A percentile compares a stretch with the other conserved stretches of the same genome.
phyloP scores from a whole-genome alignment of 92 coral and sea anemone genomes.

The Virgularia gustaviana region DNA sequence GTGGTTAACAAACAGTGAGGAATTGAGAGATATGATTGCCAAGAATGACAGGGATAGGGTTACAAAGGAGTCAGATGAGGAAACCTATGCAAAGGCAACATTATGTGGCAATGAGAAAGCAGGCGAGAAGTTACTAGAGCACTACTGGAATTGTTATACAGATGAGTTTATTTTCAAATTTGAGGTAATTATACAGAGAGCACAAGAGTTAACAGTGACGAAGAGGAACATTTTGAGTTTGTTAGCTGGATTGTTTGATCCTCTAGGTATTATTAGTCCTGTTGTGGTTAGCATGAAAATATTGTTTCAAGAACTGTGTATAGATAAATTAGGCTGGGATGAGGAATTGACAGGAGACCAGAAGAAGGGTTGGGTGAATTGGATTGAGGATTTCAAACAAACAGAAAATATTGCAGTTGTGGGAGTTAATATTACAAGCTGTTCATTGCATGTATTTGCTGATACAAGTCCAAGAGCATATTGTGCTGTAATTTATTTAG shows the following conservation, averaged over 20 bases:
- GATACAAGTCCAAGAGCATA: constrained; percentile 56
- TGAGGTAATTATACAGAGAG: no score
- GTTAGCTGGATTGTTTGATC: constrained; percentile 25
- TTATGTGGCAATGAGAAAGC: no score
- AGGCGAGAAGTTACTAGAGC: no score
- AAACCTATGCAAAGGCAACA: no score
- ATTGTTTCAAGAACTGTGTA: constrained; percentile 36
- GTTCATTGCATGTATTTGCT: constrained; percentile 50
- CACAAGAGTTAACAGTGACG: no score
- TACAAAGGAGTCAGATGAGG: no score
- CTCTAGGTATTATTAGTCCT: constrained; percentile 39
- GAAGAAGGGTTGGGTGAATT: neutral
- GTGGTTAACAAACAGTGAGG: no score
- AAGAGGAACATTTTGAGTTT: constrained; percentile 32
- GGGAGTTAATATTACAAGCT: neutral
- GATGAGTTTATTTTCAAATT: no score
- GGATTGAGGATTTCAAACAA: neutral
- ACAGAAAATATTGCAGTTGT: neutral
- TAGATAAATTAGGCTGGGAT: constrained; percentile 5
- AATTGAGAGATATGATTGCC: no score
- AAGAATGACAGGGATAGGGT: no score
- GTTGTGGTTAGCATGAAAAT: constrained; percentile 40
- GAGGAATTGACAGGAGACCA: neutral
- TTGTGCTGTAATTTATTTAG: constrained; percentile 55
- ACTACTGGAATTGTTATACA: no score